These are phyloP conservation scores for Polyploca ridens DNA, from an alignment of 2,888 invertebrate genomes.

Conservation along the genomic window DNA sequence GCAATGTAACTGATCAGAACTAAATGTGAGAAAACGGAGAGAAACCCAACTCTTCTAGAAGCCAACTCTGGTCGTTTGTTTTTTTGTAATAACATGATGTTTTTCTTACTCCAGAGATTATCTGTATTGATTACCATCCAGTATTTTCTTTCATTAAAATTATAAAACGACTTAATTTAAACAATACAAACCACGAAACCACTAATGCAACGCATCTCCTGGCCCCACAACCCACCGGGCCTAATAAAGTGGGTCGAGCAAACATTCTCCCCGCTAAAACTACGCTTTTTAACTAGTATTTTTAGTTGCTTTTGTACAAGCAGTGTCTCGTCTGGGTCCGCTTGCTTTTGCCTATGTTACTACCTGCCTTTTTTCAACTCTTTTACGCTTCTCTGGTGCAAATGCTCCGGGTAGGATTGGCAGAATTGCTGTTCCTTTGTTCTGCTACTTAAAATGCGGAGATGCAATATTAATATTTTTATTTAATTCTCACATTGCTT, in stretches of 20 bases:
- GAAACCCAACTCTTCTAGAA: too few relatives aligned
- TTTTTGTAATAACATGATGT: too few relatives aligned
- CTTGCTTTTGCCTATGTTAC: conserved; percentile 44
- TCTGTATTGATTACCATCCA: too few relatives aligned
- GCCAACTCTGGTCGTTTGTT: too few relatives aligned
- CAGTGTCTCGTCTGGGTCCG: conserved; percentile 55
- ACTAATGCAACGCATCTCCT: conserved; percentile 31
- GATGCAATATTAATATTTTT: too few relatives aligned
- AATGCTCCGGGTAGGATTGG: conserved; percentile 45
- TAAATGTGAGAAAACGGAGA: too few relatives aligned
- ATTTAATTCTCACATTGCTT: background rate
- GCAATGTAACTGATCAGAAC: too few relatives aligned
- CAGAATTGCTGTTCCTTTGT: conserved; percentile 37
- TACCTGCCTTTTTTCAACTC: conserved; percentile 42
- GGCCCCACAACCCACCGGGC: conserved; percentile 52
- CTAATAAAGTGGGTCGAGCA: conserved; percentile 80
- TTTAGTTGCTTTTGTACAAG: conserved; percentile 70
- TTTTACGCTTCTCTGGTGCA: conserved; percentile 48
- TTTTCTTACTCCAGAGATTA: too few relatives aligned
- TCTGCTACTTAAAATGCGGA: conserved; percentile 20
- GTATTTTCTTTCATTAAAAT: background rate
- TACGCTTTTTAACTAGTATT: conserved; percentile 77
- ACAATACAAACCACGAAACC: background rate
- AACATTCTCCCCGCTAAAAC: conserved; percentile 72
- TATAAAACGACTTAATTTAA: background rate